A percentile compares a stretch with the other conserved stretches of the same genome.
These are phyloP conservation scores for Harmothoe impar DNA, from an alignment of 2,888 invertebrate species.

Conservation along the genomic window DNA sequence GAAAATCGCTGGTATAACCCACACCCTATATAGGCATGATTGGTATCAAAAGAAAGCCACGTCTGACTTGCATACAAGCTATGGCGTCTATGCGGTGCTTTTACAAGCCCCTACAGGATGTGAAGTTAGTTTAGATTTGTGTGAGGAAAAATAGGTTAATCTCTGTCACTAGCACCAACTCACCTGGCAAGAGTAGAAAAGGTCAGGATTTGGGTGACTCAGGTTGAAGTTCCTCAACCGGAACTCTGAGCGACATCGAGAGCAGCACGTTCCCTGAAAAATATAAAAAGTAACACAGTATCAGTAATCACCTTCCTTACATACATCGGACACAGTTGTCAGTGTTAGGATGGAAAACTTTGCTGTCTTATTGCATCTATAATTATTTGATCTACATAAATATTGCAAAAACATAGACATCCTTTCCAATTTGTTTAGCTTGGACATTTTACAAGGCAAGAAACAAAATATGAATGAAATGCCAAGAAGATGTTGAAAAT, in stretches of 20 bases:
- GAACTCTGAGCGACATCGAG: slow-evolving; percentile 6
- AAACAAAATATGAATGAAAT: no score
- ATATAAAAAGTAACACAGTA: not conserved
- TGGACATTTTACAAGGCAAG: no score
- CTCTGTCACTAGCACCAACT: not conserved
- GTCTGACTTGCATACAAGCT: no score
- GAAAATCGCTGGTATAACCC: not conserved
- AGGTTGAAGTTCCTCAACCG: not conserved
- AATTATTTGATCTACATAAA: no score
- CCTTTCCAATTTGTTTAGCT: no score
- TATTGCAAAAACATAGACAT: no score
- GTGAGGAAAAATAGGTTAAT: not conserved
- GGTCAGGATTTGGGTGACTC: not conserved
- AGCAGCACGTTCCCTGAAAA: slow-evolving; percentile 25
- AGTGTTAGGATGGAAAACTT: no score
- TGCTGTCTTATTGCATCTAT: no score
- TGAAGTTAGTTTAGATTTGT: not conserved
- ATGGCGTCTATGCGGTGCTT: not conserved
- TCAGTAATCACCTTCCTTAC: not conserved
- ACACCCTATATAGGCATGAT: no score
- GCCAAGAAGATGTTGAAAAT: no score
- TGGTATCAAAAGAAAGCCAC: no score
- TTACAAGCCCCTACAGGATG: not conserved
- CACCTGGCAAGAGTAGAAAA: slow-evolving; percentile 37
- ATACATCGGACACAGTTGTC: not conserved